phyloP scores from a whole-genome alignment of 2,113 vertebrate genomes.

The Cinclus cinclus region DNA sequence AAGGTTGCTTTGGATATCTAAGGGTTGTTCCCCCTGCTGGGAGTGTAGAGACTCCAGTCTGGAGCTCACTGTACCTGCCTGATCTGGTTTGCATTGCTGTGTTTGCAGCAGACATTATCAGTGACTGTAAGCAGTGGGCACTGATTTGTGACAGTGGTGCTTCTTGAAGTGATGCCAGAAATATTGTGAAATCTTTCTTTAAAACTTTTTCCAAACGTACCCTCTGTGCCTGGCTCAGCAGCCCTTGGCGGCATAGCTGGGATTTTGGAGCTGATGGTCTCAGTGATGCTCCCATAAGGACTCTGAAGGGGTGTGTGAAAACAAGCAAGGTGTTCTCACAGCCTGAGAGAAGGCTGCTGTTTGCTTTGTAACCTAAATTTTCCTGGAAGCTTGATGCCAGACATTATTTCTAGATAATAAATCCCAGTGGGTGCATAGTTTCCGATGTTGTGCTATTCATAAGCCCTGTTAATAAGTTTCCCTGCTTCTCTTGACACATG shows the following conservation, averaged over 20 bases:
- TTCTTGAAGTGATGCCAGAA: neutral
- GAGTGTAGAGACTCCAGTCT: rapidly evolving
- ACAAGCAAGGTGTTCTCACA: neutral
- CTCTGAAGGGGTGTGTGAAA: conserved; percentile 6
- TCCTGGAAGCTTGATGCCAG: conserved; percentile 11
- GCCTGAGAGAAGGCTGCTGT: neutral
- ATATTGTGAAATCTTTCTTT: neutral
- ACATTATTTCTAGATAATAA: conserved; percentile 37
- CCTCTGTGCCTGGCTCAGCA: neutral
- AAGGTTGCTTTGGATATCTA: neutral
- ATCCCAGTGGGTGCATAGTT: conserved; percentile 7
- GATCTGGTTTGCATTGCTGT: neutral
- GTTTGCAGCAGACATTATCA: neutral
- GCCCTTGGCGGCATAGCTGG: neutral
- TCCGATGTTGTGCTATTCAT: neutral
- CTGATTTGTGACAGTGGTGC: neutral
- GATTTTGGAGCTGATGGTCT: neutral
- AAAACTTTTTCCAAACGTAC: conserved; percentile 1
- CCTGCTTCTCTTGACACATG: neutral
- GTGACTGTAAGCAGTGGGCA: neutral
- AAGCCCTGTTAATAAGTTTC: neutral
- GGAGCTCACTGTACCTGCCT: neutral
- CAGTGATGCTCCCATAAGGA: rapidly evolving
- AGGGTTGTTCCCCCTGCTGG: neutral
- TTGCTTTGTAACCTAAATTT: conserved; percentile 34